Conservation (phyloP, 2,888 invertebrate genomes). For the Craniophora ligustri region DNA sequence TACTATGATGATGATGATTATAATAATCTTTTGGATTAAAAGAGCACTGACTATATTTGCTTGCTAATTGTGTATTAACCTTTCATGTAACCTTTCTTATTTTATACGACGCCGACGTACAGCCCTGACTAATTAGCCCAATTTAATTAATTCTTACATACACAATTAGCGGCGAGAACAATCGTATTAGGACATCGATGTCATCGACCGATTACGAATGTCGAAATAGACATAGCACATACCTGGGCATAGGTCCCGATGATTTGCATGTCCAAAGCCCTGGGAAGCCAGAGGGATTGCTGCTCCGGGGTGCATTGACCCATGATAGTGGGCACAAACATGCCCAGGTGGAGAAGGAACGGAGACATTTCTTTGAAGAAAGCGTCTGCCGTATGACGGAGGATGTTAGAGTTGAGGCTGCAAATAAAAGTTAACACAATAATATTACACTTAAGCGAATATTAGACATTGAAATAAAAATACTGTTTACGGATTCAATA, state of each 20-base stretch:
- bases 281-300: slow-evolving; percentile 94
- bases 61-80: too few relatives aligned
- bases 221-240: not conserved
- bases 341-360: slow-evolving; percentile 93
- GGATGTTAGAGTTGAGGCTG: slow-evolving; percentile 58
- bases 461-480: too few relatives aligned
- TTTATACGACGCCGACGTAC: too few relatives aligned
- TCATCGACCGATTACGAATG: not conserved
- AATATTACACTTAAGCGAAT: too few relatives aligned
- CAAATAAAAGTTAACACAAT: slow-evolving; percentile 12
- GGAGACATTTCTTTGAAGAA: slow-evolving; percentile 92
- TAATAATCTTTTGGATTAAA: too few relatives aligned
- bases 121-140: too few relatives aligned
- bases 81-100: too few relatives aligned
- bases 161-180: not conserved
- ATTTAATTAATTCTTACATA: too few relatives aligned
- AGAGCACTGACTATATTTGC: too few relatives aligned
- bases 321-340: slow-evolving; percentile 97
- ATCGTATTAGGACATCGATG: not conserved
- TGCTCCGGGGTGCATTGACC: slow-evolving; percentile 96
- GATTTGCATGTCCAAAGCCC: slow-evolving; percentile 93
- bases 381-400: slow-evolving; percentile 82
- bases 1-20: too few relatives aligned
- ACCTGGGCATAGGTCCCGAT: slow-evolving; percentile 98
- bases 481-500: slow-evolving; percentile 2